Base-by-base conservation (phyloP, 2,113 vertebrate species). In the Melanotaenia duboulayi region DNA sequence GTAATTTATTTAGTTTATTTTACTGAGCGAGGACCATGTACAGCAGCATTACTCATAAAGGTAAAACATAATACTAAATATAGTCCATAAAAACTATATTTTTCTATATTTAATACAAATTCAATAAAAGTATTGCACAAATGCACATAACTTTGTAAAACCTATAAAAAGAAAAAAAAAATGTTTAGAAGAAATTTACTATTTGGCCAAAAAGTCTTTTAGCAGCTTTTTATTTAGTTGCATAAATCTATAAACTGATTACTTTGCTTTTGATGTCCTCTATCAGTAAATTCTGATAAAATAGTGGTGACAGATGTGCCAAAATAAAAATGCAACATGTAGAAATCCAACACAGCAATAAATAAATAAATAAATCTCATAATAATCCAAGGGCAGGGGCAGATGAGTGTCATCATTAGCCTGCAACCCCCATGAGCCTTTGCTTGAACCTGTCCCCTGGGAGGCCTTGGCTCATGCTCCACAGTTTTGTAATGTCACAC, bases 401-500 rank as follows among this genome's bases (percentile, higher is more conserved):
- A 72, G 44, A 65, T 32, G 54, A 58, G 58, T 55, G 52, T 63
- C 55, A 83, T 54, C 54, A 72, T 42, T 52, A 75, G 78, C 68
- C 65, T 46, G 67, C 59, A 4, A 46, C 40, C 80, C 74, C 67
- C 83, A 80, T 42, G 65, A 88, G 80, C 62, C 51, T 83, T 54
- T 81, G 68, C 24, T 20, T 23, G 58, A 51, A 74, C 72, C 44
- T 50, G 75, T 51, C 71, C 77, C 78, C 35, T 7, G 24, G 83
- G 81, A 80, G 16, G 77, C 66, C 63, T 65, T 24, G 39, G 63
- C 57, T 84, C 85, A 60, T 83, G 70, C 85, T 86, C 70, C 55
- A 48, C 77, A 78, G 87, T 87, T 88, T 87, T 89, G 88, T 91
- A 89, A 85, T 86, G 84, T 86, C 82, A 86, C 72, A 81, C 77